phyloP scores from a whole-genome alignment of 2,888 invertebrate species.

The Eilema sororculum region DNA sequence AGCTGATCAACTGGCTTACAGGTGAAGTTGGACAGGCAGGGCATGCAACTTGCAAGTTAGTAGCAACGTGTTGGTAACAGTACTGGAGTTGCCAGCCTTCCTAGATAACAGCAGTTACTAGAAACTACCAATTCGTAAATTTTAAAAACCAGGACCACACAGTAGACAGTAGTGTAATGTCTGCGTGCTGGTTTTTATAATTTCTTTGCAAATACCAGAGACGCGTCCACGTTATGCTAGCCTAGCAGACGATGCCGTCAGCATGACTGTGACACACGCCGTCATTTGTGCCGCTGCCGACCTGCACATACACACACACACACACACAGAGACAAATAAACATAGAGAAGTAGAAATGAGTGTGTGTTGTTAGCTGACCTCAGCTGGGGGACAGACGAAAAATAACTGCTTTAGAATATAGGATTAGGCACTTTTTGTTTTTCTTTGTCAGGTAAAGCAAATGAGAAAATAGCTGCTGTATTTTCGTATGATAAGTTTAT shows the following conservation, averaged over 20 bases:
- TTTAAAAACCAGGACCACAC: no score
- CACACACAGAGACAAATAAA: slow-evolving; percentile 1
- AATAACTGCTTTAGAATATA: slow-evolving; percentile 7
- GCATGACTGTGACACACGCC: slow-evolving; percentile 52
- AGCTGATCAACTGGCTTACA: no score
- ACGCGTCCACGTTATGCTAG: slow-evolving; percentile 10
- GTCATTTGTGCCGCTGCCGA: slow-evolving; percentile 46
- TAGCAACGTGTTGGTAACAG: no score
- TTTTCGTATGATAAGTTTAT: not conserved
- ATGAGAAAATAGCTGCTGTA: not conserved
- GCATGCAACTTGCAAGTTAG: no score
- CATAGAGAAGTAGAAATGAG: slow-evolving; percentile 11
- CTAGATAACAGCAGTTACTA: no score
- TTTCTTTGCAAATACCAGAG: not conserved
- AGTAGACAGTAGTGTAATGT: not conserved
- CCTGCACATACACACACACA: slow-evolving; percentile 17
- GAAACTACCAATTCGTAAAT: no score
- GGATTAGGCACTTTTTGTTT: not conserved
- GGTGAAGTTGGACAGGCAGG: no score
- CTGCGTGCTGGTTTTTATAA: not conserved
- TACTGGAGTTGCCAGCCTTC: no score
- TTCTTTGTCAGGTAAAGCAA: not conserved
- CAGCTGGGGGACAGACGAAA: slow-evolving; percentile 15
- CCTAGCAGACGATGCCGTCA: slow-evolving; percentile 30
- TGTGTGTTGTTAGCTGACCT: slow-evolving; percentile 22